These are phyloP conservation scores for Euspilapteryx auroguttella DNA, from an alignment of 2,888 invertebrate species.

Conservation along the genomic window DNA sequence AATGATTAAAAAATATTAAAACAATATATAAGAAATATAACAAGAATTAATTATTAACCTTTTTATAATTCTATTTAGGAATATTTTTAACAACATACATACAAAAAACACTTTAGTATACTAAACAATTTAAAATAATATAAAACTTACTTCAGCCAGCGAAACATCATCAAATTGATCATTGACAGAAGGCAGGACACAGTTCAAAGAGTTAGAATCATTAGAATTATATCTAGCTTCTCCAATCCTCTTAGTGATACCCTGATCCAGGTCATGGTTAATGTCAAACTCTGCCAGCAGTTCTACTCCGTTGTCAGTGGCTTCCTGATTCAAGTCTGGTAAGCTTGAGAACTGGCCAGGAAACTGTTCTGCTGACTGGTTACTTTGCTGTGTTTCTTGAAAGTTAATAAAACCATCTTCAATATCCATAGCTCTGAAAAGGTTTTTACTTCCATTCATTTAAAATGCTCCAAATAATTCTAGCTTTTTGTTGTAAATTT, in stretches of 20 bases:
- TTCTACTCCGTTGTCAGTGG: conserved; percentile 23
- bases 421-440: no score
- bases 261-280: conserved; percentile 26
- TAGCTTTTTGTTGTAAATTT: background rate
- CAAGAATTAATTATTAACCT: no score
- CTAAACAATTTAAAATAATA: background rate
- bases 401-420: background rate
- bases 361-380: conserved; percentile 24
- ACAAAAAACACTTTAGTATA: no score
- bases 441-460: no score
- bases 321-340: conserved; percentile 35
- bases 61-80: background rate
- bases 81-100: no score
- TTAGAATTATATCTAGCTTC: conserved; percentile 7
- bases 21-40: background rate
- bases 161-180: conserved; percentile 37
- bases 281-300: conserved; percentile 42
- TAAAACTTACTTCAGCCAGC: conserved; percentile 26
- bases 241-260: conserved; percentile 11
- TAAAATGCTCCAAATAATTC: no score
- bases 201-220: conserved; percentile 32
- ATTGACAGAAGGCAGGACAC: conserved; percentile 44
- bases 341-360: conserved; percentile 33
- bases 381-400: background rate
- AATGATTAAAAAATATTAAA: background rate